A percentile compares a stretch with the other conserved stretches of the same genome.
Evolutionary conservation across 2,113 vertebrate genomes (phyloP).

Genomic region (Herpailurus yagouaroundi): DNA sequence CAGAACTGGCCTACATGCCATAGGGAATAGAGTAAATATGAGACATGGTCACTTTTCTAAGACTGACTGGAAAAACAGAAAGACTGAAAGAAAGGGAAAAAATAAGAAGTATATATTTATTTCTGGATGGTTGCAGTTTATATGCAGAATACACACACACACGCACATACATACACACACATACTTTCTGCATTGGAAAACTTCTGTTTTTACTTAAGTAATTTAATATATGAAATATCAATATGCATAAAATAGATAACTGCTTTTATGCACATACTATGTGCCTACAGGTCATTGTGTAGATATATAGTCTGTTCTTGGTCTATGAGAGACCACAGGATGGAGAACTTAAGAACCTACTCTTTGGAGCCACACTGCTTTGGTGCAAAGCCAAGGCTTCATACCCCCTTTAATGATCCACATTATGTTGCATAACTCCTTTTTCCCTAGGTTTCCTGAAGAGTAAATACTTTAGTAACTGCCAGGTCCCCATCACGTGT

Average conservation of each 20-base stretch:
- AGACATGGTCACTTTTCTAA: neutral
- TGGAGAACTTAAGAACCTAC: neutral
- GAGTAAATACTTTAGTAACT: no score
- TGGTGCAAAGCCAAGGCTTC: neutral
- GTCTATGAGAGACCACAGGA: rapidly evolving
- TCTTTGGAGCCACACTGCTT: neutral
- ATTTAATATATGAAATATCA: neutral
- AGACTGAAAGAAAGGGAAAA: neutral
- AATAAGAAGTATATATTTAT: neutral
- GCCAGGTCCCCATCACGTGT: neutral
- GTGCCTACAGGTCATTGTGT: no score
- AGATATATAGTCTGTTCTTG: neutral
- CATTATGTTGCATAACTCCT: neutral
- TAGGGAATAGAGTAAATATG: neutral
- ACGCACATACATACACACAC: no score
- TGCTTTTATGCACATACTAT: neutral
- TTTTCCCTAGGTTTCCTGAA: neutral
- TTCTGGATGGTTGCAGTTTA: neutral
- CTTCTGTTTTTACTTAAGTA: neutral
- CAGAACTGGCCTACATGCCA: neutral
- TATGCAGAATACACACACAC: neutral
- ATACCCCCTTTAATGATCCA: neutral
- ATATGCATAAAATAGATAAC: neutral
- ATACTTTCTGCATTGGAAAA: neutral
- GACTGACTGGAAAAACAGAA: neutral